Conservation (phyloP, 1,140 invertebrate genomes). For the Chymomyza costata region DNA sequence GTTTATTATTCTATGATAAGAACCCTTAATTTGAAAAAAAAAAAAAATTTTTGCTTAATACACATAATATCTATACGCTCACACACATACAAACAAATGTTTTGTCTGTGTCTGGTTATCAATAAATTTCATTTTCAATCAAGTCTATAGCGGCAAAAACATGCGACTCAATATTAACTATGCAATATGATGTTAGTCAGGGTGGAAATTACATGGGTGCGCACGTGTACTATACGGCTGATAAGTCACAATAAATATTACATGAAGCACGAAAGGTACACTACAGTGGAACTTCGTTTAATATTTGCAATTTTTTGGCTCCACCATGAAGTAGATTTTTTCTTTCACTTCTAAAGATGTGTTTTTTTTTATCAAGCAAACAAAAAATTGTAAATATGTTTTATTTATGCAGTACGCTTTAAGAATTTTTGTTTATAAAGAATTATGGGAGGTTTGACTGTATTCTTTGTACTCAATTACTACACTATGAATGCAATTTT, state of each 20-base stretch:
- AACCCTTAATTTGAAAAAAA: constrained; percentile 5
- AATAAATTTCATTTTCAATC: constrained; percentile 36
- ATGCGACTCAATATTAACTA: constrained; percentile 13
- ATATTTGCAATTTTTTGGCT: constrained; percentile 28
- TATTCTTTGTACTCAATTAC: too few species aligned
- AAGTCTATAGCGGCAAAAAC: constrained; percentile 9
- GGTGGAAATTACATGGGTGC: constrained; percentile 34
- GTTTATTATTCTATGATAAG: not conserved
- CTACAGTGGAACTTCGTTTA: too few species aligned
- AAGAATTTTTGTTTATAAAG: too few species aligned
- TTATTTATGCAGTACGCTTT: constrained; percentile 21
- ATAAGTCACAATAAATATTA: constrained; percentile 30
- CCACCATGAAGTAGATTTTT: constrained; percentile 35
- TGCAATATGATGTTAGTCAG: constrained; percentile 38
- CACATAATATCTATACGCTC: constrained; percentile 4
- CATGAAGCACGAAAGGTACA: too few species aligned
- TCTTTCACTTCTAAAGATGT: too few species aligned
- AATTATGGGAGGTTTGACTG: too few species aligned
- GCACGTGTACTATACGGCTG: constrained; percentile 24
- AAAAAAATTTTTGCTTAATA: not conserved
- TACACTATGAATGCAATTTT: too few species aligned
- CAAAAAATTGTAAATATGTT: too few species aligned
- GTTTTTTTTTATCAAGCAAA: too few species aligned
- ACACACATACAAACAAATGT: constrained; percentile 37
- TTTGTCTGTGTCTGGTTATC: constrained; percentile 55